Evolutionary conservation across 2,797 vertebrate species (phyloP).

Genomic region (Sebastes matsubarae): DNA sequence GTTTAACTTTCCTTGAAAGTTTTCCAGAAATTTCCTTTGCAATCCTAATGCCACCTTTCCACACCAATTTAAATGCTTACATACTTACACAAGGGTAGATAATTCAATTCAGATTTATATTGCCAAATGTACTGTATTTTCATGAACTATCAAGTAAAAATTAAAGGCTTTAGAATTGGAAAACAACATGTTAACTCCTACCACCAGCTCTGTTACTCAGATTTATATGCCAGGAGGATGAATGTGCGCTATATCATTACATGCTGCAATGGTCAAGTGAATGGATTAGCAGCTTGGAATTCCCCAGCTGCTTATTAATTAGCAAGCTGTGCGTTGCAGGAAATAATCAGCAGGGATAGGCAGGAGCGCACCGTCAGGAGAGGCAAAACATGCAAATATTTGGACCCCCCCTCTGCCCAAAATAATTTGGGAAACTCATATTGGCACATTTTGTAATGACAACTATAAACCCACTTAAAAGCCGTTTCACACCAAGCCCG

Average conservation of each 20-base stretch:
- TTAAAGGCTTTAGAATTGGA: conserved; percentile 5
- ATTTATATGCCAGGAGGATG: conserved; percentile 37
- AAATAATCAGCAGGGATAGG: conserved; percentile 51
- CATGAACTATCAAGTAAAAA: conserved; percentile 23
- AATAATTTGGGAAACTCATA: not conserved
- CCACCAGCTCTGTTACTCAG: conserved; percentile 37
- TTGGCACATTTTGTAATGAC: not conserved
- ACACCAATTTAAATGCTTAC: conserved; percentile 1
- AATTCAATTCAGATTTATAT: conserved; percentile 27
- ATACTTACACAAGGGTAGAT: conserved; percentile 13
- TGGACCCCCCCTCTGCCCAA: not conserved
- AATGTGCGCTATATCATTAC: conserved; percentile 59
- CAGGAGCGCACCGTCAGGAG: not conserved
- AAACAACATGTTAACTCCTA: conserved; percentile 23
- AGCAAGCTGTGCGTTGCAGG: conserved; percentile 47
- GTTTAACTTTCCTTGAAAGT: not conserved
- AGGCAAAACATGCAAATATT: not conserved
- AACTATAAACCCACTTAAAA: not conserved
- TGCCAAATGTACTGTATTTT: conserved; percentile 14
- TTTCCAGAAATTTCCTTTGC: not conserved
- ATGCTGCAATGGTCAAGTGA: conserved; percentile 66
- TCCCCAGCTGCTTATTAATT: conserved; percentile 67
- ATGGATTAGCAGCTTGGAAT: conserved; percentile 63
- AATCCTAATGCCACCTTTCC: not conserved
- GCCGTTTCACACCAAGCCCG: too few species aligned